Evolutionary conservation across 2,113 vertebrate species (phyloP), one percentile per base, ranked within the genome.

Genomic region (Donacobius atricapilla): DNA sequence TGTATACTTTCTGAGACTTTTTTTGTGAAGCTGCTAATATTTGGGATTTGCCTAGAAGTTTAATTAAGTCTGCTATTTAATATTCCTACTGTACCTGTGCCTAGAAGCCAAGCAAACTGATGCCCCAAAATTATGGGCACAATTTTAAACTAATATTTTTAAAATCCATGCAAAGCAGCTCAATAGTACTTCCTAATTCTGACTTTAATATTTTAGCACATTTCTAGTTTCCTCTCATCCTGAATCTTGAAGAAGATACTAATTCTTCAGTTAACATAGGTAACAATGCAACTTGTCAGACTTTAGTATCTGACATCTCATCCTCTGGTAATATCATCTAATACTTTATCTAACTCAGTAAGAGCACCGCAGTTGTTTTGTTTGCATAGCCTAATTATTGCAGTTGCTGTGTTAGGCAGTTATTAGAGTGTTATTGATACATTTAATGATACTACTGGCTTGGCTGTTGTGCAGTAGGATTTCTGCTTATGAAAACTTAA

Each of bases 321-420:
- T 64, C 15, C 15, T 84, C 42, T 37, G 24, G 21, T 94, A 81
- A n/a, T 10, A 47, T 75, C 39, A 63, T 40, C 35, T 83, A 92
- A 25, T 58, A 60, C 35, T 72, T 85, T 56, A 58, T 78, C 39
- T 23, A 84, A 92, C 35, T 64, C 27, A 58, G 42, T 33, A 93
- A 47, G n/a, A 96, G 53, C 28, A 81, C 44, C 71, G 56, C 50
- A 78, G 22, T 87, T 87, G 57, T 80, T 91, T 93, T 94, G 75
- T 86, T 97, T 96, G 73, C 70, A 78, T 37, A 86, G 64, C 76
- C 88, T 93, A 91, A 96, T 97, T 96, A 96, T 93, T 96, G 90
- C 88, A 58, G 83, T 88, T 95, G 31, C 76, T 97, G 82, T 91
- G 42, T 90, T 92, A 97, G 85, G 94, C 89, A 83, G 39, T 42